Evolutionary conservation across 1,140 invertebrate genomes (phyloP).

Genomic region (Sinella curviseta): DNA sequence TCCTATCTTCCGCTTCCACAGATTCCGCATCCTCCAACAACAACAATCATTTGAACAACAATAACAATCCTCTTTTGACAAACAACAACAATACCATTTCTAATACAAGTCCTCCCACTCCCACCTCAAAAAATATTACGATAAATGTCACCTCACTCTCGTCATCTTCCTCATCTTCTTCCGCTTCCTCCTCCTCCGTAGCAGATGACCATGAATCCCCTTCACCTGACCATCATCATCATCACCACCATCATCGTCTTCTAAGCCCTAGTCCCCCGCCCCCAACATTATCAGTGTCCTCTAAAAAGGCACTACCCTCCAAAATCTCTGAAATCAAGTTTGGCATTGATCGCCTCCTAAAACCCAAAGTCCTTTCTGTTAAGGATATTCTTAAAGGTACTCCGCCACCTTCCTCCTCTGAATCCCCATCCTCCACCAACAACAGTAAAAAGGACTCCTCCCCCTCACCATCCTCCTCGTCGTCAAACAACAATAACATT

Average conservation of each 20-base stretch:
- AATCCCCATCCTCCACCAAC: not conserved
- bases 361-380: constrained; percentile 48
- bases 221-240: not conserved
- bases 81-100: constrained; percentile 1
- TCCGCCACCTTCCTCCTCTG: not conserved
- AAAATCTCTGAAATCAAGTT: constrained; percentile 47
- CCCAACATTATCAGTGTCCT: not conserved
- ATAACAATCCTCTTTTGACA: not conserved
- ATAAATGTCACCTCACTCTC: constrained; percentile 22
- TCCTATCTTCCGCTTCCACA: constrained; percentile 9
- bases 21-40: no score
- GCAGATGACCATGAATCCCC: not conserved
- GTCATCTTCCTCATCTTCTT: constrained; percentile 24
- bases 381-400: constrained; percentile 46
- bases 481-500: not conserved
- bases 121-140: not conserved
- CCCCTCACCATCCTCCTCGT: not conserved
- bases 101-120: not conserved
- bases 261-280: not conserved
- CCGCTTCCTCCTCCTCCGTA: not conserved
- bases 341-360: constrained; percentile 48
- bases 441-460: no score
- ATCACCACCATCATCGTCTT: not conserved
- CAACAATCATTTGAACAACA: no score
- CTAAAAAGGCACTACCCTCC: not conserved